These are phyloP conservation scores for Apamea crenata DNA, from an alignment of 2,888 invertebrate species.

Conservation along the genomic window DNA sequence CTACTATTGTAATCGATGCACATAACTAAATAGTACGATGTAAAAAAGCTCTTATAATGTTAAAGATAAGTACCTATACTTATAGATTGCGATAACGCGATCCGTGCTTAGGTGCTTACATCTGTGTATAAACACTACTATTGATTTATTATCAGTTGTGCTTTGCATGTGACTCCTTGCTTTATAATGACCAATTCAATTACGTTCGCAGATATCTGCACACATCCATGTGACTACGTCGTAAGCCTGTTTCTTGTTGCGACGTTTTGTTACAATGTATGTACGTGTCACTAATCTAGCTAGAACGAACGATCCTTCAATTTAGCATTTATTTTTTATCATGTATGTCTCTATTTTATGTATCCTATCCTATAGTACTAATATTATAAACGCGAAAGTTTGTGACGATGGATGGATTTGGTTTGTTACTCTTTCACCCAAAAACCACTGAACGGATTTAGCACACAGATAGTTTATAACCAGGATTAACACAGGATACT, in stretches of 20 bases:
- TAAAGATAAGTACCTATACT: constrained; percentile 40
- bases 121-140: constrained; percentile 42
- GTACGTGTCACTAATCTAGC: constrained; percentile 4
- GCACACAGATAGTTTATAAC: too few species aligned
- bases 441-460: too few species aligned
- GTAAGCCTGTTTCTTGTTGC: constrained; percentile 34
- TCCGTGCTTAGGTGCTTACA: constrained; percentile 49
- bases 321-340: constrained; percentile 20
- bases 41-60: constrained; percentile 46
- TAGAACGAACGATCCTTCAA: constrained; percentile 1
- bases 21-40: constrained; percentile 14
- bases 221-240: constrained; percentile 40
- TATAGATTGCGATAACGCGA: constrained; percentile 41
- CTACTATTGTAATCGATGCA: constrained; percentile 13
- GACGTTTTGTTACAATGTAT: constrained; percentile 33
- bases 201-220: constrained; percentile 40
- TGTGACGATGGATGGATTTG: too few species aligned
- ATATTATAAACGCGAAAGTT: too few species aligned
- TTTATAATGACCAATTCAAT: constrained; percentile 61
- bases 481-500: too few species aligned
- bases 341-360: constrained; percentile 15
- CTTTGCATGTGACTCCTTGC: constrained; percentile 57
- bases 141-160: constrained; percentile 61
- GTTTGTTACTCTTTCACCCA: too few species aligned
- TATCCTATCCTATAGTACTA: not conserved